phyloP scores from a whole-genome alignment of 2,113 vertebrate species.

The Beaufortia kweichowensis region DNA sequence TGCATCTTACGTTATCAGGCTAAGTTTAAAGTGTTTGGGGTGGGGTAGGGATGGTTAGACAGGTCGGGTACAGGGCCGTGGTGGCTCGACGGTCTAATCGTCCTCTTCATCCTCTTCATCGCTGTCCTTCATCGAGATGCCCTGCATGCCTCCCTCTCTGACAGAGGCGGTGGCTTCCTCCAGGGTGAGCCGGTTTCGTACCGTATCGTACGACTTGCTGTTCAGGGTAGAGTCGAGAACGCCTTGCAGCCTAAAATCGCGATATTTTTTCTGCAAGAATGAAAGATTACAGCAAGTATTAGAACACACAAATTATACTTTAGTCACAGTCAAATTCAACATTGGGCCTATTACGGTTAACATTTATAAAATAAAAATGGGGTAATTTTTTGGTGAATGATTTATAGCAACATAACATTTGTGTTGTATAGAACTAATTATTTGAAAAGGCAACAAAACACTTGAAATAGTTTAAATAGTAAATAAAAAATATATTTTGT shows the following conservation, averaged over 20 bases:
- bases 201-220: constrained; percentile 98
- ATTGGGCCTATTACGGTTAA: no score
- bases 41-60: constrained; percentile 35
- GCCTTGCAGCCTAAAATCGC: constrained; percentile 98
- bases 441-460: no score
- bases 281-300: constrained; percentile 5
- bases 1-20: constrained; percentile 92
- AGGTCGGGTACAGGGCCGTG: constrained; percentile 26
- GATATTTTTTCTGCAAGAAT: constrained; percentile 88
- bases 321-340: background rate
- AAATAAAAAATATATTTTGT: no score
- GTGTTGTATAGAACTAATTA: no score
- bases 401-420: no score
- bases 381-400: no score
- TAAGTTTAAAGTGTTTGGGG: constrained; percentile 74
- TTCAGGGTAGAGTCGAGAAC: constrained; percentile 97
- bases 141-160: constrained; percentile 94
- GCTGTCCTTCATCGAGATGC: constrained; percentile 99
- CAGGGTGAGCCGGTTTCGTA: constrained; percentile 92
- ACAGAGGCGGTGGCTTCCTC: constrained; percentile 95
- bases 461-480: no score
- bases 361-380: no score
- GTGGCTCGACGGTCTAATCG: constrained; percentile 65
- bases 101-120: constrained; percentile 94
- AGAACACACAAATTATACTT: no score